phyloP scores from a whole-genome alignment of 2,888 invertebrate genomes.

The Lasioglossum oenotherae region DNA sequence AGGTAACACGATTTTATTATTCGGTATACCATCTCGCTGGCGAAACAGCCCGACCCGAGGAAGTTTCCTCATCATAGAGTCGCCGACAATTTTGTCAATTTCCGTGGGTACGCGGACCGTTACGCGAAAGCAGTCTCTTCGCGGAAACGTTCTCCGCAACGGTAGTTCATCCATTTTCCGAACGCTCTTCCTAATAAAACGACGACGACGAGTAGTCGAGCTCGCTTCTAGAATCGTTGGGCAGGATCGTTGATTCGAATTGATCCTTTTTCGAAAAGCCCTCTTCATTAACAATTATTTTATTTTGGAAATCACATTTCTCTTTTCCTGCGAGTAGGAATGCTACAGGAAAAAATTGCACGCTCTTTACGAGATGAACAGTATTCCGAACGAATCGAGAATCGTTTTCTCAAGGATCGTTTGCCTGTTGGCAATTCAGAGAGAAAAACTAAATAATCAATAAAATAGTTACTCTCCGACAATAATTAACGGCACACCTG shows the following conservation, averaged over 20 bases:
- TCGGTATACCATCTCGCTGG: conserved; percentile 3
- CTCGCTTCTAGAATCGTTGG: not conserved
- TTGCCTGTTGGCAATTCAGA: not conserved
- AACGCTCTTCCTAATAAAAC: conserved; percentile 12
- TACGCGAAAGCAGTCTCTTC: conserved; percentile 48
- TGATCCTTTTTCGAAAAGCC: not conserved
- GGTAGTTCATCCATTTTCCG: conserved; percentile 33
- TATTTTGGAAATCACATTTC: not conserved
- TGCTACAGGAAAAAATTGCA: not conserved
- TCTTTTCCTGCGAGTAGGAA: not conserved
- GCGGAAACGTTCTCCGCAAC: conserved; percentile 51
- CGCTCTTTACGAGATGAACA: not conserved
- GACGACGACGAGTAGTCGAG: not conserved
- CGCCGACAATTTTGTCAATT: conserved; percentile 67
- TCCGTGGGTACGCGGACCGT: conserved; percentile 61
- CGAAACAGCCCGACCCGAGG: conserved; percentile 31
- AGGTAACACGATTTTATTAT: conserved; percentile 13
- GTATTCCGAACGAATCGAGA: not conserved
- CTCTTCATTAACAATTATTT: not conserved
- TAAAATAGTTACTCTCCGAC: not conserved
- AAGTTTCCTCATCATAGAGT: conserved; percentile 31
- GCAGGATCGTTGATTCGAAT: not conserved
- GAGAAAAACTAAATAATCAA: not conserved
- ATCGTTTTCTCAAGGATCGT: not conserved
- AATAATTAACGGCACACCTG: not conserved